Conservation (phyloP, 1,140 invertebrate species). For the Pristionchus pacificus region DNA sequence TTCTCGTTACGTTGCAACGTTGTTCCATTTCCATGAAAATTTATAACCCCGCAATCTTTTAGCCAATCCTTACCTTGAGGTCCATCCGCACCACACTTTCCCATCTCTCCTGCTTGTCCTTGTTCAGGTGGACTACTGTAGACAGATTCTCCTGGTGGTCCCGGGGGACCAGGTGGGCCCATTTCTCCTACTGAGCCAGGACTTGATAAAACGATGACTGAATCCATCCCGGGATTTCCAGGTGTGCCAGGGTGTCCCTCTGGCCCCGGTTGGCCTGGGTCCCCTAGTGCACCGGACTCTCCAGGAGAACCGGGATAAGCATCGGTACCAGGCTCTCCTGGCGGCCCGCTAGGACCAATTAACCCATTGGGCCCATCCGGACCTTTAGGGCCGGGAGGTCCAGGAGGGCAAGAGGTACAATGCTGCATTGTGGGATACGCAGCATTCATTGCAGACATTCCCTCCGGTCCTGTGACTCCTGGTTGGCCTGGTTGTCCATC, state of each 20-base stretch:
- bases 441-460: constrained; percentile 13
- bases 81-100: too few species aligned
- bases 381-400: constrained; percentile 22
- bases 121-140: too few species aligned
- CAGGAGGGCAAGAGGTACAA: constrained; percentile 29
- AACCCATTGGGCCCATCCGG: constrained; percentile 23
- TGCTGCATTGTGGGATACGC: constrained; percentile 11
- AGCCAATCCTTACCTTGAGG: too few species aligned
- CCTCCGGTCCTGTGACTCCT: constrained; percentile 66
- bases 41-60: too few species aligned
- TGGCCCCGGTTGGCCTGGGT: constrained; percentile 19
- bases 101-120: too few species aligned
- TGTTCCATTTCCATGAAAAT: too few species aligned
- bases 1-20: too few species aligned
- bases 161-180: constrained; percentile 4
- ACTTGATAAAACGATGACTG: too few species aligned
- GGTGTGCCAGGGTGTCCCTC: constrained; percentile 58
- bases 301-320: constrained; percentile 12
- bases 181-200: constrained; percentile 9
- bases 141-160: constrained; percentile 1
- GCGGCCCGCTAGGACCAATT: constrained; percentile 18
- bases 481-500: constrained; percentile 69
- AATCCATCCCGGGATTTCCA: too few species aligned
- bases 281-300: constrained; percentile 13
- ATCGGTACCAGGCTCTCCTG: constrained; percentile 18